Evolutionary conservation across 2,888 invertebrate genomes (phyloP).

Genomic region (Acanthosepion pharaonis): DNA sequence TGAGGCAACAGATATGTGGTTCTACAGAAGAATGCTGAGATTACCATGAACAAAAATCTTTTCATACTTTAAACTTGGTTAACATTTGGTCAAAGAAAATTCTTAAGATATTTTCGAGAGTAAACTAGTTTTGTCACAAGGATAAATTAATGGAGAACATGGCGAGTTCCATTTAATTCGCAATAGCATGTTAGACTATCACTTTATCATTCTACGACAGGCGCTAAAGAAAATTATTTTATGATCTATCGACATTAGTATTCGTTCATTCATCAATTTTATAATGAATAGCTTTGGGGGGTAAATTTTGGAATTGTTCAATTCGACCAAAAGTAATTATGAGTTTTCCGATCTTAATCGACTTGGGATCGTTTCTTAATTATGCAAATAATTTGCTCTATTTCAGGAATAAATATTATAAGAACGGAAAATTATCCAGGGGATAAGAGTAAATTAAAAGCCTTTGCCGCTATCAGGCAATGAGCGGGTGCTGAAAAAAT

Average conservation of each 20-base stretch:
- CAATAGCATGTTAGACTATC: not conserved
- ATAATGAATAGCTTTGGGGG: not conserved
- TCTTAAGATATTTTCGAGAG: no score
- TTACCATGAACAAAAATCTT: no score
- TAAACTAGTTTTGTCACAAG: no score
- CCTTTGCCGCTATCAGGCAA: not conserved
- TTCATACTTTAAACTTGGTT: no score
- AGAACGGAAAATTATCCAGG: not conserved
- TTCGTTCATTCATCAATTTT: not conserved
- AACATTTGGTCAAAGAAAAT: no score
- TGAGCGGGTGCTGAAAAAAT: not conserved
- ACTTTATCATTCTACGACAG: not conserved
- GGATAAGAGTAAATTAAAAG: not conserved
- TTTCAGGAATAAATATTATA: not conserved
- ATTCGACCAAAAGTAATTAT: constrained; percentile 33
- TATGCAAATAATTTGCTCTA: not conserved
- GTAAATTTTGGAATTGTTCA: not conserved
- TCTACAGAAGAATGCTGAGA: no score
- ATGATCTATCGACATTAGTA: not conserved
- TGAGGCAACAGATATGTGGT: no score
- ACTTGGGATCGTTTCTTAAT: not conserved
- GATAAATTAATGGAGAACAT: no score
- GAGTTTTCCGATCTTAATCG: not conserved
- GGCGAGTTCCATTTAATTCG: not conserved
- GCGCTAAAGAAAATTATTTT: not conserved